phyloP scores from a whole-genome alignment of 2,113 vertebrate species.

The Thermophis baileyi region DNA sequence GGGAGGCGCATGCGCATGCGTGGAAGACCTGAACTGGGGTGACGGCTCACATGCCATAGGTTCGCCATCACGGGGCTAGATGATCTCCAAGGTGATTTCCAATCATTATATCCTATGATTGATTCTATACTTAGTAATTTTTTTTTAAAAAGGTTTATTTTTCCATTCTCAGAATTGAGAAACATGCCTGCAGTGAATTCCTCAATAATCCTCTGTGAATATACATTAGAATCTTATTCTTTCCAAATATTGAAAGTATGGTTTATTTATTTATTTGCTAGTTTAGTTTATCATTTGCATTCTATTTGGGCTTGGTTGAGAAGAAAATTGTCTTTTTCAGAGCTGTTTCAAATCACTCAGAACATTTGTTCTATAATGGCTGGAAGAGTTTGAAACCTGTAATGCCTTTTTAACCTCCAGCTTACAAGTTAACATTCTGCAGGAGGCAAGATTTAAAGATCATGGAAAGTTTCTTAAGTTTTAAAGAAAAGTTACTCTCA shows the following conservation, averaged over 20 bases:
- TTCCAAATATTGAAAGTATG: not conserved
- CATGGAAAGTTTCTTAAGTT: not conserved
- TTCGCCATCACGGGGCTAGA: no score
- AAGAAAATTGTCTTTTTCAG: not conserved
- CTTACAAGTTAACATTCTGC: not conserved
- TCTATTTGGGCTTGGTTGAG: not conserved
- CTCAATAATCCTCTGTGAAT: not conserved
- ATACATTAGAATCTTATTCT: not conserved
- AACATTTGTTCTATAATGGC: not conserved
- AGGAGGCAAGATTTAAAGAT: not conserved
- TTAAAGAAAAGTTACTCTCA: not conserved
- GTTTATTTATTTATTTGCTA: not conserved
- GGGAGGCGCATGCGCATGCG: no score
- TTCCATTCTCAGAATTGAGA: not conserved
- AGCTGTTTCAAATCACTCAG: slow-evolving; percentile 1
- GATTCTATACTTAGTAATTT: not conserved
- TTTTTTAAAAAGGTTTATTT: not conserved
- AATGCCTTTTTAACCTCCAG: not conserved
- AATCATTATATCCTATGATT: not conserved
- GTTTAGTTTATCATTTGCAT: not conserved
- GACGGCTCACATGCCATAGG: no score
- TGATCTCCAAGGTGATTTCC: not conserved
- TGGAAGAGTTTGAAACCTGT: not conserved
- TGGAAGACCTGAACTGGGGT: no score
- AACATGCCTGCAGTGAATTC: not conserved